Evolutionary conservation across 2,113 vertebrate species (phyloP).

Genomic region (Numida meleagris): DNA sequence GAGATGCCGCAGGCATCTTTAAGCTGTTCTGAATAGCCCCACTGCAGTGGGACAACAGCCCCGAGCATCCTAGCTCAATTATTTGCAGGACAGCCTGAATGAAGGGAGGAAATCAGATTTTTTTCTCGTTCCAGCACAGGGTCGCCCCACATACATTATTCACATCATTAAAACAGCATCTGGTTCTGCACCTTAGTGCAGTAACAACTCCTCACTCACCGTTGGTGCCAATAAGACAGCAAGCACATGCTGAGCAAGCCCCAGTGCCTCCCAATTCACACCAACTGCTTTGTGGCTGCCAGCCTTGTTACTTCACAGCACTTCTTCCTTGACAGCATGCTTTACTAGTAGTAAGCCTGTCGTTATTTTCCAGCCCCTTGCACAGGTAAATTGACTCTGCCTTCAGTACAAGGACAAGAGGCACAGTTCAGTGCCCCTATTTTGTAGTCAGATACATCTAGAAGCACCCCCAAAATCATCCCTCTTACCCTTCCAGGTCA

Average conservation of each 20-base stretch:
- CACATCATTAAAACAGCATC: background rate
- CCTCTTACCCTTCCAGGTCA: background rate
- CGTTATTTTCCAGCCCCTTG: background rate
- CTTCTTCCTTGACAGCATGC: background rate
- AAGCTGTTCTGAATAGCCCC: background rate
- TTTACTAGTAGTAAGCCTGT: background rate
- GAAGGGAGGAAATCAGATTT: background rate
- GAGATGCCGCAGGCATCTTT: background rate
- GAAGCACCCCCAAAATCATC: background rate
- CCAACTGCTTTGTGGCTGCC: background rate
- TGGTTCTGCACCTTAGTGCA: background rate
- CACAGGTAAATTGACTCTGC: background rate
- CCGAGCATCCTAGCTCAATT: background rate
- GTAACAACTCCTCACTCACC: background rate
- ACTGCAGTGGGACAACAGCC: background rate
- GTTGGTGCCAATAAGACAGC: rapidly evolving
- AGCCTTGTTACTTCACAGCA: background rate
- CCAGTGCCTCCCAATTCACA: background rate
- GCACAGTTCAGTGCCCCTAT: background rate
- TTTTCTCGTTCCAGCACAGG: background rate
- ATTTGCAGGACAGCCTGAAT: background rate
- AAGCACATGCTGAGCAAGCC: background rate
- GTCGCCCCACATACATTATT: background rate
- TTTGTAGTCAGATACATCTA: background rate
- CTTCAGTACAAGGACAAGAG: background rate